Base-by-base conservation (phyloP, 1,140 invertebrate species). In the Cydia strobilella region DNA sequence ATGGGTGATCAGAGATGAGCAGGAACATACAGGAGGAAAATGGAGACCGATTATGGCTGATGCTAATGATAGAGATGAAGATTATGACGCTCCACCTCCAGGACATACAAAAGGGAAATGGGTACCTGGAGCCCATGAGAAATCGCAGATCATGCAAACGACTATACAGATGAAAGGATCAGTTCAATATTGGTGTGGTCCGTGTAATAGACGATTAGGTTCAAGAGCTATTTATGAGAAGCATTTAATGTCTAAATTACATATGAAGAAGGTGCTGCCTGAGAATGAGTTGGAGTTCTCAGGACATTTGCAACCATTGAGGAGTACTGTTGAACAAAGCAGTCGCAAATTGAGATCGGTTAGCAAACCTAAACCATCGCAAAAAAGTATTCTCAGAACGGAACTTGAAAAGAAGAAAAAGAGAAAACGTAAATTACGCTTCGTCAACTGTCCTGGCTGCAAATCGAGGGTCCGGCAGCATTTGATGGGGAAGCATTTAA, bases 401-500 rank as follows among this genome's bases (percentile, higher is more conserved):
- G 13, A 84, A 83, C 79, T 51, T 76, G n/a, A 80, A 63, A 81
- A 87, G 39, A 91, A 90, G 76, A 93, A 92, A 79, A 94, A 93
- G 76, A 90, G 94, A 20, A 94, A 92, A 71, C 91, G 95, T 74
- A 94, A 94, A 75, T 94, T 94, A 76, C 92, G 94, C 72, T 94
- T 93, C 69, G 88, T 95, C 5, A 93, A 93, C 74, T 97, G 96
- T 84, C 94, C 94, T 62, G 95, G 96, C 73, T 97, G 96, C 77
- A 94, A 94, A 35, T 95, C 95, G 15, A 94, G 94, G 79, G 95
- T 97, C 27, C 94, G 94, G 73, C 93, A 94, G 3, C 93, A 95
- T 75, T 90, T 96, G 78, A 95, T 97, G 91, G 96, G 97, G 73
- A 97, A 97, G 86, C 97, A 97, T 91, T 93, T 97, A 73, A 96